Conservation (phyloP, 2,888 invertebrate genomes). For the Lamproptera curius region DNA sequence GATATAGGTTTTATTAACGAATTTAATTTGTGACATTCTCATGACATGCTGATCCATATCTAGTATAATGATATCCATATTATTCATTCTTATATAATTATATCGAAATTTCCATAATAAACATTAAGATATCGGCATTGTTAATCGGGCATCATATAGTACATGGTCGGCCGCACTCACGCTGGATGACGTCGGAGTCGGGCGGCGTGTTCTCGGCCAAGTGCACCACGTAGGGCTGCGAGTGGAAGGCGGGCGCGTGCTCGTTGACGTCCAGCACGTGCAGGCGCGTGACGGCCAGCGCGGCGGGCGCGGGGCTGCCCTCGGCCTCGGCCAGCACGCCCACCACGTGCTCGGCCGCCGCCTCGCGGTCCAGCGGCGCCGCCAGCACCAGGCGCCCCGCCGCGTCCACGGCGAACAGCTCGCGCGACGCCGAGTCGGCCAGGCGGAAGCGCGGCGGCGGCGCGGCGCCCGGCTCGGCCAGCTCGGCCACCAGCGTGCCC, state of each 20-base stretch:
- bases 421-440: conserved; percentile 29
- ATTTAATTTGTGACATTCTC: no score
- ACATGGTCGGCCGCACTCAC: conserved; percentile 56
- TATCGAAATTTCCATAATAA: no score
- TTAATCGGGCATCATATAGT: no score
- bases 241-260: conserved; percentile 92
- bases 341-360: conserved; percentile 79
- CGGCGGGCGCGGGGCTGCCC: conserved; percentile 78
- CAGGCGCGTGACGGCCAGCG: conserved; percentile 84
- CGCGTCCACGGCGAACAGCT: conserved; percentile 82
- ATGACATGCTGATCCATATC: no score
- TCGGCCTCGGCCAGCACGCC: conserved; percentile 56
- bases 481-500: conserved; percentile 54
- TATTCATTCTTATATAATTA: no score
- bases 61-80: no score
- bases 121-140: no score
- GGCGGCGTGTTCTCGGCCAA: conserved; percentile 91
- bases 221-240: conserved; percentile 85
- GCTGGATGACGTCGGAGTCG: conserved; percentile 85
- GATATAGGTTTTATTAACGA: no score
- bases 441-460: conserved; percentile 19
- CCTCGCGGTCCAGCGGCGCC: conserved; percentile 87
- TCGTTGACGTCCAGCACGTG: conserved; percentile 95
- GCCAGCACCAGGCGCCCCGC: conserved; percentile 86
- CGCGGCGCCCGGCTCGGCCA: conserved; percentile 27